Base-by-base conservation (phyloP, 2,113 vertebrate genomes). In the Abramis brama region DNA sequence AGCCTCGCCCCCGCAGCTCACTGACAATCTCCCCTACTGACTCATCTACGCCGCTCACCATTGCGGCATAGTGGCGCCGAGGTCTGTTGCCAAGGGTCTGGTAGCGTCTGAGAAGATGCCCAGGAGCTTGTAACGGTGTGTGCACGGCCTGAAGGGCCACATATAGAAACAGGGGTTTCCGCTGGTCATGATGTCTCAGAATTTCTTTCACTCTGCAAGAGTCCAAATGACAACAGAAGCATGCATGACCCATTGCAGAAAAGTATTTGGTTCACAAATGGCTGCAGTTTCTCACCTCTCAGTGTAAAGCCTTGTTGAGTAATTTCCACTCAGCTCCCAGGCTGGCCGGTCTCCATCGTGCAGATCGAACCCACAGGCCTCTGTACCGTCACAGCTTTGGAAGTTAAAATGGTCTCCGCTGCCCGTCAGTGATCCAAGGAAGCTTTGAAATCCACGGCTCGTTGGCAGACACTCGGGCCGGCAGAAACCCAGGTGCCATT, bases 401-500 rank as follows among this genome's bases (percentile, higher is more conserved):
- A 97, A 97, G n/a, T 94, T 97, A 75, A 97, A 98, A 89, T 99
- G 97, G 92, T 99, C 97, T 0, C 96, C 97, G 8, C 97, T 98
- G 77, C 97, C 97, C 17, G 98, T 93, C 33, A 99, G 95, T 0
- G 97, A 97, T 45, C 97, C 97, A 3, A 97, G 95, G 91, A 99
- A 99, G 57, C 95, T 97, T 88, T 98, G 96, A 57, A 99, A 99
- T 0, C 96, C 97, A 50, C 96, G 94, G 85, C 94, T 95, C 0
- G 96, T 99, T 70, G 98, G 97, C 91, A 98, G 95, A 88, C 97
- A 98, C 88, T 96, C 95, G 9, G 92, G 93, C 62, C 94, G 94
- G 86, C 97, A 97, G 92, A 99, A 98, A 0, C 98, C 98, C 91
- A 99, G 89, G 92, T 99, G 98, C 98, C 98, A 99, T 91, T 99